Percentiles rank a stretch among this genome's conserved stretches.
Evolutionary conservation across 2,888 invertebrate species (phyloP).

Genomic region (Drosophila glabriapex): DNA sequence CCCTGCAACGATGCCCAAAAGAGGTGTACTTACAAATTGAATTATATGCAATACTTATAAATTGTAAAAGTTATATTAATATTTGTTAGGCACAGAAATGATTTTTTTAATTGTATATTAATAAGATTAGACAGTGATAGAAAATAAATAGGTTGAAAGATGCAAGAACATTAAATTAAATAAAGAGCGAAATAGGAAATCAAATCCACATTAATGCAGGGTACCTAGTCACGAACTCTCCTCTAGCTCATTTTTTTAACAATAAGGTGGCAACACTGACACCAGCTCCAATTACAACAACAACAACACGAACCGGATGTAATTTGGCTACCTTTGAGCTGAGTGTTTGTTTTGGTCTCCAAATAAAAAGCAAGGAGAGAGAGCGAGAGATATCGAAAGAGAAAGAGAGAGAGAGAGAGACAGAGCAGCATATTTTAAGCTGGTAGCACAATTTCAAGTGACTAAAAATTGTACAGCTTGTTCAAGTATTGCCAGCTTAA

Average conservation of each 20-base stretch:
- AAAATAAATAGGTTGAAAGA: background rate
- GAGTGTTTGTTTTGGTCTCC: conserved; percentile 61
- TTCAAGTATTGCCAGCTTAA: conserved; percentile 13
- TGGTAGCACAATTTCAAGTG: conserved; percentile 30
- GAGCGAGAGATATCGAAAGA: too few relatives aligned
- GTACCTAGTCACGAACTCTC: background rate
- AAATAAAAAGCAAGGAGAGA: conserved; percentile 26
- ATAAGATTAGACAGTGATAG: background rate
- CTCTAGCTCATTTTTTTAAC: conserved; percentile 5
- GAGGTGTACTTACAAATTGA: background rate
- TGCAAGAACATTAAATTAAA: background rate
- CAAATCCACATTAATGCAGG: background rate
- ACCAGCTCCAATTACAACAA: conserved; percentile 48
- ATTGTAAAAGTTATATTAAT: too few relatives aligned
- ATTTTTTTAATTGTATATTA: too few relatives aligned
- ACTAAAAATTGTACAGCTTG: conserved; percentile 24
- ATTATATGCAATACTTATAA: background rate
- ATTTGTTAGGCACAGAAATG: too few relatives aligned
- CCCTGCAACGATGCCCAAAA: background rate
- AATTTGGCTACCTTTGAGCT: conserved; percentile 74
- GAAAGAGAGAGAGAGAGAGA: too few relatives aligned
- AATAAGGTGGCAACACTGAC: conserved; percentile 77
- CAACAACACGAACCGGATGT: conserved; percentile 63
- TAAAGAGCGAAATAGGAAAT: background rate
- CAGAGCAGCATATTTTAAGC: background rate